Evolutionary conservation across 2,888 invertebrate genomes (phyloP), one percentile per base, ranked within the genome.

Genomic region (Cryptocephalus primarius): DNA sequence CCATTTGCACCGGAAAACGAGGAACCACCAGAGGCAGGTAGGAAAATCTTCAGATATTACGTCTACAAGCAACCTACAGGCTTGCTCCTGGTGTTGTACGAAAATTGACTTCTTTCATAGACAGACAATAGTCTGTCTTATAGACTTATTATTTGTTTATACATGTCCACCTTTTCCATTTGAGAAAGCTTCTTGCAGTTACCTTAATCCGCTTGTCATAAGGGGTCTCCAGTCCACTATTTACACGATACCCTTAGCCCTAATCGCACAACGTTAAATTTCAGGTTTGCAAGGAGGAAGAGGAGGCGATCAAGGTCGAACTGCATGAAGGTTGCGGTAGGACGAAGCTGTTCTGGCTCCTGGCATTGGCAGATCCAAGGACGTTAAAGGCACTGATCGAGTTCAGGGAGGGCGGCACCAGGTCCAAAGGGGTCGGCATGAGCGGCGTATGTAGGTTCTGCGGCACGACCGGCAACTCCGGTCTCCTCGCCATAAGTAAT

Each of bases 291-390:
- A 94, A 94, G 67, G 94, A 94, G 64, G 94, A 95, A 63, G 93
- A 95, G 64, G 92, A 93, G 66, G 90, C 94, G 0, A 93, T 96
- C 50, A 86, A 91, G 52, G 91, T 97, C 6, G 95, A 97, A 69
- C 78, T 96, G n/a, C 96, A 97, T 69, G 96, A 94, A 70, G 86
- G 88, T 0, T 96, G 96, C 66, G 96, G 96, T 0, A 79, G 97
- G 34, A 93, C 92, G 1, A 95, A 96, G 69, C 74, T 97, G 6
- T 94, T 93, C 69, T 96, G 96, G 94, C 75, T 97, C 8, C 44
- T 95, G 60, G 85, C 94, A 1, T 72, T 97, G 14, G 93, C 96
- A 1, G 96, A 97, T 66, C 87, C 93, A 0, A 82, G 88, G 56
- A 95, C 95, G 0, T 72, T 96, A 11, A 96, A 96, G 68, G 89